Base-by-base conservation (phyloP, 2,888 invertebrate genomes). In the Julus scandinavius region DNA sequence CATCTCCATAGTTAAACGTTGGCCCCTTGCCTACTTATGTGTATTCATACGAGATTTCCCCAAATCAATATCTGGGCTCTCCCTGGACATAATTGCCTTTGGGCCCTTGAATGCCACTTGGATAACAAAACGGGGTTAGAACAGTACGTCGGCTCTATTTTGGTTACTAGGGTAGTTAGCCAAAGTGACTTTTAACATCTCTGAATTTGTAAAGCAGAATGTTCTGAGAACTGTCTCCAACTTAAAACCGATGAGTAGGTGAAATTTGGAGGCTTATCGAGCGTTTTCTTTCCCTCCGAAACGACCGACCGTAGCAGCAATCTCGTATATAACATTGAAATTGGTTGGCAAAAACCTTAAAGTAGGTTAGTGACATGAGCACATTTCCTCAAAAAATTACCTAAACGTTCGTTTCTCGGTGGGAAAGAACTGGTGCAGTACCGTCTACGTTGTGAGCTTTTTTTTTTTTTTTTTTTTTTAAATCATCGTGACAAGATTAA, bases 311-410 rank as follows among this genome's bases (percentile, higher is more conserved):
- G 5, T 6, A 6, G 20, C 0, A 72, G 29, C 11, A 80, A 38
- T 80, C 80, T 80, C 4, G 29, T 80, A 38, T 29, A 29, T 80
- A 80, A 29, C 80, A 80, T 80, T 80, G 80, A 80, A 29, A 29
- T 80, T 80, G 29, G 80, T 15, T 7, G 80, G 38, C 80, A 80
- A 80, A 72, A 80, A 80, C 29, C 80, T 80, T 29, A 3, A 80
- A 38, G 80, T 80, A 80, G 80, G 80, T 80, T 80, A 80, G 80
- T 80, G 80, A 80, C 80, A 80, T 80, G 80, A 29, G 3, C 38
- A 80, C 29, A 38, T 80, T 20, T 80, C 80, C 13, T 38, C 38
- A 13, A 80, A 13, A 80, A 80, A 80, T 38, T 80, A 80, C 38
- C 80, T 20, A 80, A 80, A 80, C 80, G 45, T 38, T 54, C 9